A percentile compares a stretch with the other conserved stretches of the same genome.
Evolutionary conservation across 2,113 vertebrate genomes (phyloP).

Genomic region (Lasiurus borealis): DNA sequence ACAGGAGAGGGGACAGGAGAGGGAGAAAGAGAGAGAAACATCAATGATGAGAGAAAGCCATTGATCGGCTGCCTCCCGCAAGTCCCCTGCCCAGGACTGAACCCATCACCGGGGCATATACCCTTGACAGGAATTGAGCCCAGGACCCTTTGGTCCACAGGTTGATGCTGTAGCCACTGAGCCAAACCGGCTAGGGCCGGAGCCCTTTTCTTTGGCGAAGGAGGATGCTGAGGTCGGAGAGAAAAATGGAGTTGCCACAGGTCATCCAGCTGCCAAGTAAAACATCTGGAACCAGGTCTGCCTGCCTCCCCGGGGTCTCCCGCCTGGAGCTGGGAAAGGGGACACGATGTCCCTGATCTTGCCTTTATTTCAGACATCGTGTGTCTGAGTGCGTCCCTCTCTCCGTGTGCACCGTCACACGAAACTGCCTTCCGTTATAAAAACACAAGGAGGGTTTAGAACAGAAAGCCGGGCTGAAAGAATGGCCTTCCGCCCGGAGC

Average conservation of each 20-base stretch:
- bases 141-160: too few species aligned
- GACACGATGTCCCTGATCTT: fast-evolving
- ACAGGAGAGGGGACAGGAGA: too few species aligned
- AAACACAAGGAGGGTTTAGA: not conserved
- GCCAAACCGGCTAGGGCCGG: not conserved
- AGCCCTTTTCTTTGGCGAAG: not conserved
- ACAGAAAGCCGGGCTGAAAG: not conserved
- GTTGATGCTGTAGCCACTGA: too few species aligned
- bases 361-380: not conserved
- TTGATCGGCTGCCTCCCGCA: too few species aligned
- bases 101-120: too few species aligned
- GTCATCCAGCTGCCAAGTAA: not conserved
- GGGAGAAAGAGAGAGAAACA: too few species aligned
- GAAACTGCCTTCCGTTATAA: not conserved
- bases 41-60: too few species aligned
- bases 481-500: not conserved
- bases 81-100: too few species aligned
- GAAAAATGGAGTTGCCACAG: fast-evolving
- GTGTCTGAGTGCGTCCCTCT: not conserved
- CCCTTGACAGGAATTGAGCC: too few species aligned
- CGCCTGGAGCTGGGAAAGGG: not conserved
- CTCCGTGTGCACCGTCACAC: fast-evolving
- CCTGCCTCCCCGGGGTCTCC: not conserved
- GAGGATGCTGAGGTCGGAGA: not conserved
- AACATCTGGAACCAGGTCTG: not conserved